Conservation (phyloP, 2,797 vertebrate species). For the Kryptolebias ocellatus region DNA sequence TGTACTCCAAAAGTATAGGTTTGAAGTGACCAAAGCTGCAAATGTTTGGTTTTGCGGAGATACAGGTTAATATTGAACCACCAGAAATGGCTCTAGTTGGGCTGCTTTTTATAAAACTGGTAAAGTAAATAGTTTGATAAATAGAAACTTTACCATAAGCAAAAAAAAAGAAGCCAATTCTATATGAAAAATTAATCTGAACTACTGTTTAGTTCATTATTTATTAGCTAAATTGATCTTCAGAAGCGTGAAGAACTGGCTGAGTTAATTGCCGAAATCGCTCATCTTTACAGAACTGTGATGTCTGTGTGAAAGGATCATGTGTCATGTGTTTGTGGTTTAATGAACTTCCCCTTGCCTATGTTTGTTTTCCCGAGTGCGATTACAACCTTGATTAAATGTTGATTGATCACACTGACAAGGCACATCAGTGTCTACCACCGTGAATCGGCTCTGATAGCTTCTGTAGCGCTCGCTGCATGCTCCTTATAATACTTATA, state of each 20-base stretch:
- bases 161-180: background rate
- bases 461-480: constrained; percentile 12
- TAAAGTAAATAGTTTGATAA: too few species aligned
- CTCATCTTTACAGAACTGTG: background rate
- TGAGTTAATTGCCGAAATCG: background rate
- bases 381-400: constrained; percentile 62
- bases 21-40: too few species aligned
- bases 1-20: too few species aligned
- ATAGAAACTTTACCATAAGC: too few species aligned
- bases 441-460: constrained; percentile 46
- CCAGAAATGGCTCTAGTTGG: too few species aligned
- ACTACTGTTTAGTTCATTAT: background rate
- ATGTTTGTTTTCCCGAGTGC: constrained; percentile 35
- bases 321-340: background rate
- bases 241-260: background rate
- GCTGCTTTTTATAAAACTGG: too few species aligned
- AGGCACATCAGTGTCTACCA: constrained; percentile 57
- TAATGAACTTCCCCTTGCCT: constrained; percentile 3
- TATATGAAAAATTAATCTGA: constrained; percentile 1
- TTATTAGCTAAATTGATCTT: constrained; percentile 5
- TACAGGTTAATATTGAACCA: too few species aligned
- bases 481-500: constrained; percentile 27
- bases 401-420: constrained; percentile 71
- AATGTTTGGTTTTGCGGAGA: too few species aligned
- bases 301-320: background rate